Evolutionary conservation across 2,797 vertebrate genomes (phyloP).

Genomic region (Pangasius mekongensis): DNA sequence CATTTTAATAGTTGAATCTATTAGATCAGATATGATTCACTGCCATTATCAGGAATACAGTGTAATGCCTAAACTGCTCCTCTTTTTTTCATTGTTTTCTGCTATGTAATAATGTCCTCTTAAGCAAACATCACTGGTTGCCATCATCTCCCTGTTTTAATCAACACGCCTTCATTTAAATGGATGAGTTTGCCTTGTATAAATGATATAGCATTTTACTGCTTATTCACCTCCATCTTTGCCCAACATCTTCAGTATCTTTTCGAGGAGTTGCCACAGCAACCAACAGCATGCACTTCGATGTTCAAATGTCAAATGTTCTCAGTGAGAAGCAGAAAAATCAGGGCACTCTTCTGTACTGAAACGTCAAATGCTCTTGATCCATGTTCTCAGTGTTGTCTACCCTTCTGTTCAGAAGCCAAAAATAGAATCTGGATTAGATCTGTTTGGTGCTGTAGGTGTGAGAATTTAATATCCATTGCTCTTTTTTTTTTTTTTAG

Average conservation of each 20-base stretch:
- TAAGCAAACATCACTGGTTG: neutral
- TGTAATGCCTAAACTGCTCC: neutral
- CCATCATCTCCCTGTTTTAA: neutral
- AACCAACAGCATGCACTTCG: constrained; percentile 64
- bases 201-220: constrained; percentile 61
- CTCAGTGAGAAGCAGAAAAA: constrained; percentile 40
- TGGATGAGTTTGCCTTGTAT: constrained; percentile 59
- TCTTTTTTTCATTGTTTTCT: neutral
- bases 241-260: constrained; percentile 58
- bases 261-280: constrained; percentile 74
- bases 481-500: neutral
- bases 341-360: neutral
- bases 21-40: neutral
- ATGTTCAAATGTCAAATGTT: constrained; percentile 55
- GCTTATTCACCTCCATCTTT: constrained; percentile 62
- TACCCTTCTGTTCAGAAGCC: neutral
- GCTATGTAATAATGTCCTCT: neutral
- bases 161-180: neutral
- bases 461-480: neutral
- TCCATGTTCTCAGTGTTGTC: neutral
- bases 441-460: constrained; percentile 12
- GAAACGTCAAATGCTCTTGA: constrained; percentile 26
- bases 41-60: neutral
- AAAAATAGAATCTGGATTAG: constrained; percentile 35
- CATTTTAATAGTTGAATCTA: neutral